phyloP scores from a whole-genome alignment of 1,140 invertebrate genomes.

The Whitmania pigra region DNA sequence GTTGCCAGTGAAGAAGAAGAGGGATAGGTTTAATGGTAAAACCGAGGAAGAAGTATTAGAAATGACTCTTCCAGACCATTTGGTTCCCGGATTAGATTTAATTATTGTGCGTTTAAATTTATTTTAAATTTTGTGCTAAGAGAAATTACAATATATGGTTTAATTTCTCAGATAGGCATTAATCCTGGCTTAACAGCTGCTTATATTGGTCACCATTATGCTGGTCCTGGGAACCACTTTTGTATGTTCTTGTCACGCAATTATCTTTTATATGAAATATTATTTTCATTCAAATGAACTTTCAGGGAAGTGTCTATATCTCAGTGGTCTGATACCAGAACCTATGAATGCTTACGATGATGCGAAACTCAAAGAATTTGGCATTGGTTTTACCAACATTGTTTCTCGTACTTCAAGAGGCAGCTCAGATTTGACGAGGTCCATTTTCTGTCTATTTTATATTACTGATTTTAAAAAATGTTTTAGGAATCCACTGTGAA shows the following conservation, averaged over 20 bases:
- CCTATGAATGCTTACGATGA: constrained; percentile 92
- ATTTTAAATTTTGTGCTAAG: not conserved
- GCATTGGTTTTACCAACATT: constrained; percentile 96
- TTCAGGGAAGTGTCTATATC: constrained; percentile 81
- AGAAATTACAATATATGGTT: not conserved
- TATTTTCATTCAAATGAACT: constrained; percentile 20
- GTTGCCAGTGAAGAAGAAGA: constrained; percentile 63
- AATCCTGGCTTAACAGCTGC: constrained; percentile 92
- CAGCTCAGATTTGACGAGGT: constrained; percentile 74
- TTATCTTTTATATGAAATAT: not conserved
- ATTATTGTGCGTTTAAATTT: constrained; percentile 70
- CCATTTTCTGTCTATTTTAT: not conserved
- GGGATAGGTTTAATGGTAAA: constrained; percentile 92
- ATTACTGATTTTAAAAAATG: not conserved
- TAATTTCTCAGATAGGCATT: constrained; percentile 70
- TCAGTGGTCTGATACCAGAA: constrained; percentile 81
- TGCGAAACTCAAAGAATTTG: constrained; percentile 75
- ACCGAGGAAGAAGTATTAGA: constrained; percentile 87
- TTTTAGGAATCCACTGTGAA: too few species aligned
- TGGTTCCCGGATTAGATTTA: constrained; percentile 82
- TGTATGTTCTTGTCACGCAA: constrained; percentile 52
- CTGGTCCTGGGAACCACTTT: constrained; percentile 94
- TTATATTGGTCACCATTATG: constrained; percentile 94
- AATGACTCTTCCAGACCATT: constrained; percentile 79
- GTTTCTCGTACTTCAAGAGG: constrained; percentile 84